These are phyloP conservation scores for Amphimallon solstitiale DNA, from an alignment of 2,888 invertebrate species.

Conservation along the genomic window DNA sequence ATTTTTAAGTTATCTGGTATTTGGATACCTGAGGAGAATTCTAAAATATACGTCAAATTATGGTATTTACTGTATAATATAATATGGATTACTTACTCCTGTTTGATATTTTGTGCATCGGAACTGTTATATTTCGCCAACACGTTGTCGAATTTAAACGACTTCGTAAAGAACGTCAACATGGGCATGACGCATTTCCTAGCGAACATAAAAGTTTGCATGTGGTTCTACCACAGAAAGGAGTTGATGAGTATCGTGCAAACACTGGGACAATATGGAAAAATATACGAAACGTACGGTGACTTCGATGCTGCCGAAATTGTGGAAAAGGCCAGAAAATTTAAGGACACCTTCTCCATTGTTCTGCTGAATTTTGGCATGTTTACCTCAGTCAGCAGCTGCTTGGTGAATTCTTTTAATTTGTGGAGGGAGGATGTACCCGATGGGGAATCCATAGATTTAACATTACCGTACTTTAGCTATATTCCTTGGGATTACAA, in stretches of 20 bases:
- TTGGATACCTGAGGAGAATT: constrained; percentile 34
- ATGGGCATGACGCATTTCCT: constrained; percentile 46
- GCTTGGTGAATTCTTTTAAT: constrained; percentile 28
- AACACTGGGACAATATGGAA: constrained; percentile 33
- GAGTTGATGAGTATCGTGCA: constrained; percentile 42
- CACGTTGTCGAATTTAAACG: constrained; percentile 39
- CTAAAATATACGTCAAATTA: constrained; percentile 8
- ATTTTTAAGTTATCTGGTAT: constrained; percentile 41
- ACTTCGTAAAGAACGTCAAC: constrained; percentile 46
- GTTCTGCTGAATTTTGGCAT: constrained; percentile 40
- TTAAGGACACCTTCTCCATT: constrained; percentile 40
- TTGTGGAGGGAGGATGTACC: background rate
- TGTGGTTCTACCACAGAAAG: constrained; percentile 45
- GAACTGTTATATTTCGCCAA: constrained; percentile 42
- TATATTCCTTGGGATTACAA: constrained; percentile 47
- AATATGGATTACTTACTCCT: constrained; percentile 39
- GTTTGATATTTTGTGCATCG: constrained; percentile 45
- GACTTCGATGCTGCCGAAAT: constrained; percentile 42
- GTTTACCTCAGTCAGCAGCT: constrained; percentile 42
- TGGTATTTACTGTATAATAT: constrained; percentile 22
- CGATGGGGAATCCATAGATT: background rate
- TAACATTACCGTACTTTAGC: constrained; percentile 45
- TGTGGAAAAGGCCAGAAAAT: constrained; percentile 42
- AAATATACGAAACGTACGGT: constrained; percentile 38
- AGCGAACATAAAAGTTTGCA: constrained; percentile 42